These are phyloP conservation scores for Conus betulinus DNA, from an alignment of 1,140 invertebrate species.

Conservation along the genomic window DNA sequence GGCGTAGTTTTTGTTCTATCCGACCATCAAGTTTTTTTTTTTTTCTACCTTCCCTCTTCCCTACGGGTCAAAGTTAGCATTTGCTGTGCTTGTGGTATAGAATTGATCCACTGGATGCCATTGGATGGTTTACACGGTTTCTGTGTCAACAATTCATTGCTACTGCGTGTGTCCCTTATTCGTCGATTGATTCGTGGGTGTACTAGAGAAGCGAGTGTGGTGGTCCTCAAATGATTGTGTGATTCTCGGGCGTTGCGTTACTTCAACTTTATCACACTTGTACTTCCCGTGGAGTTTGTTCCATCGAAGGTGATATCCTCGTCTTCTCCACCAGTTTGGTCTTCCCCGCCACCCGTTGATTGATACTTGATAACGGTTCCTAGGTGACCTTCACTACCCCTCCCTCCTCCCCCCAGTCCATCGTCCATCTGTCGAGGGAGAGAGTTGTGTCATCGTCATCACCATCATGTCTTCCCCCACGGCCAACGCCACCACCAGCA, in stretches of 20 bases:
- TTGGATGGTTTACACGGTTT: background rate
- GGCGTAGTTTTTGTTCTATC: too few species aligned
- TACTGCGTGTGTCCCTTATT: background rate
- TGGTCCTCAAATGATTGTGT: background rate
- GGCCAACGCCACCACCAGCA: slow-evolving; percentile 23
- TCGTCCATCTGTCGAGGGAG: background rate
- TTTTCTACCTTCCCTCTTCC: too few species aligned
- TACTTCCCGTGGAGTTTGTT: background rate
- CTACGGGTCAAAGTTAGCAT: background rate
- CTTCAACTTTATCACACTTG: background rate
- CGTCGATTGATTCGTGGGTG: background rate
- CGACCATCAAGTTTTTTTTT: too few species aligned
- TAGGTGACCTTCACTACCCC: background rate
- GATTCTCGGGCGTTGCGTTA: background rate
- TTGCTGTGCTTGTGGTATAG: background rate
- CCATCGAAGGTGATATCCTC: background rate
- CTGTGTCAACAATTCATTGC: background rate
- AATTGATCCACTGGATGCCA: background rate
- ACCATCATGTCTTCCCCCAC: background rate
- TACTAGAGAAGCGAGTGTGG: background rate
- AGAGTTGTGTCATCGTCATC: background rate
- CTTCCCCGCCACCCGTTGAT: background rate
- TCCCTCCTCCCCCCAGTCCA: background rate
- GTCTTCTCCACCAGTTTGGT: too few species aligned
- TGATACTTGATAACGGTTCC: background rate